Conservation (phyloP, 2,797 vertebrate genomes). For the Aldrovandia affinis region DNA sequence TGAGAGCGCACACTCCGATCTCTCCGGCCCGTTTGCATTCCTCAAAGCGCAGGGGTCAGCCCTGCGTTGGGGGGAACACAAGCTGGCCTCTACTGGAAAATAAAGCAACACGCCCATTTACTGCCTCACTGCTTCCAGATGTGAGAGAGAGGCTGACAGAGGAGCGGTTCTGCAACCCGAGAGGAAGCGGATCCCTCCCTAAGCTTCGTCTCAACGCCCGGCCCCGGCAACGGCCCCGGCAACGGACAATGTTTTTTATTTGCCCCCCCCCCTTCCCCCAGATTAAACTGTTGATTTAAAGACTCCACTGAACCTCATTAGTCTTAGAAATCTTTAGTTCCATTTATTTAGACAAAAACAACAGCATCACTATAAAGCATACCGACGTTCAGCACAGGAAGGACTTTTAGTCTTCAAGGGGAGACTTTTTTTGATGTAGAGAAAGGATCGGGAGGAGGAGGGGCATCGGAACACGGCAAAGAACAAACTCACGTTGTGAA, state of each 20-base stretch:
- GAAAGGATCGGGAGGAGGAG: neutral
- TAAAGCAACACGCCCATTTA: constrained; percentile 5
- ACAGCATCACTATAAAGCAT: neutral
- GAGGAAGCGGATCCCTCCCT: neutral
- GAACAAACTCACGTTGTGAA: neutral
- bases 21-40: neutral
- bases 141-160: constrained; percentile 8
- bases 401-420: neutral
- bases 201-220: neutral
- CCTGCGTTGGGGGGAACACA: neutral
- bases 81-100: constrained; percentile 15
- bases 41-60: neutral
- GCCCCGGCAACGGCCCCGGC: too few species aligned
- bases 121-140: constrained; percentile 17
- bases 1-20: neutral
- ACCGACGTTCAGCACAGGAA: neutral
- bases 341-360: neutral
- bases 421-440: neutral
- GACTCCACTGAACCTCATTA: neutral
- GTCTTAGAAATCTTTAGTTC: constrained; percentile 2
- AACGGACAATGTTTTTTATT: constrained; percentile 14
- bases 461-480: neutral
- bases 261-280: neutral
- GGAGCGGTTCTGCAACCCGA: neutral
- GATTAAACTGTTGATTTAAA: too few species aligned